Evolutionary conservation across 2,113 vertebrate genomes (phyloP), one percentile per base, ranked within the genome.

Genomic region (Percina caprodes): DNA sequence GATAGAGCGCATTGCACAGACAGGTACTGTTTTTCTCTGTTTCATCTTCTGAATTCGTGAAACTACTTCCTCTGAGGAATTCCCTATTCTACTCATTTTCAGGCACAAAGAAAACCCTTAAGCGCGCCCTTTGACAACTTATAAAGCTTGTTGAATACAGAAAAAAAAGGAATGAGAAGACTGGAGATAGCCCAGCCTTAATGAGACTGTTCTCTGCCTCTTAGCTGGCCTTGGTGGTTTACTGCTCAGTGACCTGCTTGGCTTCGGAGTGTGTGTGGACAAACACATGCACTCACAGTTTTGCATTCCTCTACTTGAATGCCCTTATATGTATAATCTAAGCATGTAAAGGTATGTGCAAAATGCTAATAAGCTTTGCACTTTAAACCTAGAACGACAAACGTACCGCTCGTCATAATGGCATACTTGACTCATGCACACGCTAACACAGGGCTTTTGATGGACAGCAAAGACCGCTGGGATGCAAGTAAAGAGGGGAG

Each of bases 1-100:
- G 89, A 94, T 82, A n/a, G 86, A 88, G 91, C 90, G 88, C 74
- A 74, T 69, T 54, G 65, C 68, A 55, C 62, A 81, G 86, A 86
- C 89, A 90, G 88, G 89, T 86, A 79, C 80, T n/a, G 62, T 84
- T 74, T n/a, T n/a, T n/a, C n/a, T n/a, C n/a, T n/a, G n/a, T n/a
- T n/a, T n/a, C n/a, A n/a, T n/a, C n/a, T n/a, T 69, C 69, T 63
- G 70, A 33, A 26, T n/a, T n/a, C n/a, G n/a, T n/a, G n/a, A 82
- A 88, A 86, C 45, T 60, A 69, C 62, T 79, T 85, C 66, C 85
- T 82, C 59, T 15, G 75, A 89, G 79, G 87, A 86, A 86, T 89
- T 85, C 82, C 74, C 82, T 18, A 9, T 78, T 77, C 71, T 56
- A 23, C 69, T 80, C 51, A 23, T 85, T 86, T 88, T 65, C 58